Base-by-base conservation (phyloP, 53 echinoderm and acorn worm genomes). In the Pentamera pediparva region DNA sequence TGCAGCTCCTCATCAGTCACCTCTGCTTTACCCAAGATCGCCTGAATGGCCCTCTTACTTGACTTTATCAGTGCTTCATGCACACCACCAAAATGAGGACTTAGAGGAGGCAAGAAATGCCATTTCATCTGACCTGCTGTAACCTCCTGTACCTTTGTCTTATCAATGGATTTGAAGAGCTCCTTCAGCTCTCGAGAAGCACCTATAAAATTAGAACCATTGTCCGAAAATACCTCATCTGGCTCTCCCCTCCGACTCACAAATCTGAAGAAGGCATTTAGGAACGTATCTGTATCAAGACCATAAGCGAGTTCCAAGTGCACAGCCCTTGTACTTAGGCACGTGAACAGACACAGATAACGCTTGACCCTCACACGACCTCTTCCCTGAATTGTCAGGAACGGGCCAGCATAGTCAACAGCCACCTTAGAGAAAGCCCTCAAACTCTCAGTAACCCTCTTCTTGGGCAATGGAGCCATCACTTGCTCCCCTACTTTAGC, bases 351-450 rank as follows among this genome's bases (percentile, higher is more conserved):
- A 41, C 70, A 70, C n/a, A 70, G 49, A 41, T 48, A 70, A 15
- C 48, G 27, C 26, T 70, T 70, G 13, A 20, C 6, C 70, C 30
- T 45, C 8, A 49, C 43, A 45, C 48, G 29, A 45, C 70, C 70
- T 28, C 70, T 70, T 13, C 49, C 70, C 25, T 70, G 78, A 17
- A 61, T 15, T 28, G 61, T 64, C 4, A 78, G 52, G 51, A 78
- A 78, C 1, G 78, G 78, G 6, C 78, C 64, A 1, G 78, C 78
- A 78, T 78, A 78, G 25, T 78, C 78, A 15, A 78, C 52, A 0
- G 78, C 64, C 13, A 77, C 78, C 19, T 53, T 48, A 33, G 49
- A 20, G 64, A 78, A 78, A 36, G 51, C 64, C 18, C 41, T 64
- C 18, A 64, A 21, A 15, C 51, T 64, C 35, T 50, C 35, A 10